These are phyloP conservation scores for Pecten maximus DNA, from an alignment of 2,888 invertebrate genomes.

Conservation along the genomic window DNA sequence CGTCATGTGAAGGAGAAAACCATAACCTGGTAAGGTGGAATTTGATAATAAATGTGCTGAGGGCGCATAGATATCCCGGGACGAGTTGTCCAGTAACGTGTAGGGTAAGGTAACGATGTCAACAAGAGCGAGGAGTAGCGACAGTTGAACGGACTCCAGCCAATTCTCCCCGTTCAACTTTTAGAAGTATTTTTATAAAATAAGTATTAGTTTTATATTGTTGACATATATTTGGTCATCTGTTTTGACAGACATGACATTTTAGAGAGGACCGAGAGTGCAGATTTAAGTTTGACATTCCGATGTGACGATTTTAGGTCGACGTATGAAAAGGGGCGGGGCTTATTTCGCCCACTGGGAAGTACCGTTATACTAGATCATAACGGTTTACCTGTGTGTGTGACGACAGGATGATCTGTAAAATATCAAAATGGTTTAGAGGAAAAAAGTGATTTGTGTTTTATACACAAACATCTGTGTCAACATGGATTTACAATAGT, in stretches of 20 bases:
- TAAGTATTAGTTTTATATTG: neutral
- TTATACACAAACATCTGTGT: constrained; percentile 30
- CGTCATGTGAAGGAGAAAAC: neutral
- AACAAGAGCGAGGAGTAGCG: neutral
- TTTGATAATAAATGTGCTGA: neutral
- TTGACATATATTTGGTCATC: neutral
- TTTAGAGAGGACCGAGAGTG: constrained; percentile 14
- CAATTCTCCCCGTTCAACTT: neutral
- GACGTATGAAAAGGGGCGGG: constrained; percentile 5
- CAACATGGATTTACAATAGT: constrained; percentile 13
- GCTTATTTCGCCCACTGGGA: constrained; percentile 7
- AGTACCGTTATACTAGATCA: neutral
- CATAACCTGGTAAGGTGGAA: neutral
- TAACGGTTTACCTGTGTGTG: constrained; percentile 17
- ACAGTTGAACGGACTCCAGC: neutral
- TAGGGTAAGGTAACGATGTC: neutral
- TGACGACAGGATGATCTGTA: neutral
- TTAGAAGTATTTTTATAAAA: neutral
- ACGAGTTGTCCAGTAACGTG: neutral
- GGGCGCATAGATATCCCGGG: neutral
- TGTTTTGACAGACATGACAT: constrained; percentile 18
- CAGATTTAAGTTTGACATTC: constrained; percentile 10
- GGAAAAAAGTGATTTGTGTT: constrained; percentile 31
- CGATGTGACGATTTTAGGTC: neutral
- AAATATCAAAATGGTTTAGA: constrained; percentile 33